These are phyloP conservation scores for Mythimna loreyi DNA, from an alignment of 2,888 invertebrate genomes.

Conservation along the genomic window DNA sequence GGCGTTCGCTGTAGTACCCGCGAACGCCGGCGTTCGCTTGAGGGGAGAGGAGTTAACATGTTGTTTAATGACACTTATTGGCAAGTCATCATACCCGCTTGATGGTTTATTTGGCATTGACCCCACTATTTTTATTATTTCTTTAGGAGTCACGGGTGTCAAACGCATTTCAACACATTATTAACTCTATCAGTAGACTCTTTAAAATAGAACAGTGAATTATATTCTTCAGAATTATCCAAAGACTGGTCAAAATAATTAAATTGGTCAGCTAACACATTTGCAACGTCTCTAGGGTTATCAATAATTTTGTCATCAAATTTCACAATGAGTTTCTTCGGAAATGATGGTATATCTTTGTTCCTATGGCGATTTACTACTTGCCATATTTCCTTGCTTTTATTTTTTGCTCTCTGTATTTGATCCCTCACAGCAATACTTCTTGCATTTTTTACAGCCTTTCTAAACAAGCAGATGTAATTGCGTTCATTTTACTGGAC, in stretches of 20 bases:
- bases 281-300: not conserved
- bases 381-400: constrained; percentile 1
- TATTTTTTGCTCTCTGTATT: not conserved
- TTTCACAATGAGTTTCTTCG: not conserved
- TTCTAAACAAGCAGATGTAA: not conserved
- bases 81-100: not conserved
- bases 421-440: not conserved
- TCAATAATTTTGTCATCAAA: not conserved
- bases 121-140: not conserved
- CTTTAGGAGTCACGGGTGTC: not conserved
- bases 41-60: no score
- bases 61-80: not conserved
- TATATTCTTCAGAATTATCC: not conserved
- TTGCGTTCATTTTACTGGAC: not conserved
- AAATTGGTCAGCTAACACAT: not conserved
- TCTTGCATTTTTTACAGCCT: not conserved
- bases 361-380: not conserved
- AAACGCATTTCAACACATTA: not conserved
- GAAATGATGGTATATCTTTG: not conserved
- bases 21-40: no score
- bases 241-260: not conserved
- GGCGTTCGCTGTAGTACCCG: no score
- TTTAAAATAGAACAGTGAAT: not conserved
- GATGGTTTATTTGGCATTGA: not conserved
- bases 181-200: not conserved